Evolutionary conservation across 2,797 vertebrate species (phyloP).

Genomic region (Apogon hyalosoma): DNA sequence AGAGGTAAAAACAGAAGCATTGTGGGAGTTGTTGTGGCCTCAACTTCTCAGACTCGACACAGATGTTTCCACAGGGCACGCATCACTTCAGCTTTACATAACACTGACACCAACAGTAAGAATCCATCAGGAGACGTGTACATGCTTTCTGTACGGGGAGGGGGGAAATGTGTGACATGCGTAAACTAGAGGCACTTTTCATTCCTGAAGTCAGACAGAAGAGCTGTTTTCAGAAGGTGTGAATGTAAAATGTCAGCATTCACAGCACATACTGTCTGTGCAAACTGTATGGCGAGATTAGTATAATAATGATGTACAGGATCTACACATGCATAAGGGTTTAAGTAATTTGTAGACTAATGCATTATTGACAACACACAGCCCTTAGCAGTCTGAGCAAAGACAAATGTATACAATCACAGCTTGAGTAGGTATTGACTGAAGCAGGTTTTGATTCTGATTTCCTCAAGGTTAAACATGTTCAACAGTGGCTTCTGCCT

Average conservation of each 20-base stretch:
- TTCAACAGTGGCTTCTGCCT: too few species aligned
- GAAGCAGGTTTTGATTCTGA: too few species aligned
- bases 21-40: slow-evolving; percentile 61
- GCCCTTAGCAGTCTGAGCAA: too few species aligned
- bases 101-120: background rate
- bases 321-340: background rate
- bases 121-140: background rate
- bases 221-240: background rate
- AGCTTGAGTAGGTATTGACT: too few species aligned
- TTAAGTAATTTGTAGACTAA: too few species aligned
- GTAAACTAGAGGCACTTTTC: background rate
- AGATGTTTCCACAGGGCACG: slow-evolving; percentile 43
- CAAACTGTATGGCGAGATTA: background rate
- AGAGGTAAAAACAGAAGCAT: slow-evolving; percentile 61
- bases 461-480: too few species aligned
- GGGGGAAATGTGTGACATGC: background rate
- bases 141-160: background rate
- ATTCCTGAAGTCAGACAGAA: background rate
- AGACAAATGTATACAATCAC: too few species aligned
- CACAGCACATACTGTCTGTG: background rate
- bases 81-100: slow-evolving; percentile 28
- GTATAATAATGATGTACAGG: slow-evolving; percentile 2
- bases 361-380: too few species aligned
- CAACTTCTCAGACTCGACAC: slow-evolving; percentile 37
- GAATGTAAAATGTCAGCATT: background rate